These are phyloP conservation scores for Lysandra bellargus DNA, from an alignment of 2,888 invertebrate genomes.

Conservation along the genomic window DNA sequence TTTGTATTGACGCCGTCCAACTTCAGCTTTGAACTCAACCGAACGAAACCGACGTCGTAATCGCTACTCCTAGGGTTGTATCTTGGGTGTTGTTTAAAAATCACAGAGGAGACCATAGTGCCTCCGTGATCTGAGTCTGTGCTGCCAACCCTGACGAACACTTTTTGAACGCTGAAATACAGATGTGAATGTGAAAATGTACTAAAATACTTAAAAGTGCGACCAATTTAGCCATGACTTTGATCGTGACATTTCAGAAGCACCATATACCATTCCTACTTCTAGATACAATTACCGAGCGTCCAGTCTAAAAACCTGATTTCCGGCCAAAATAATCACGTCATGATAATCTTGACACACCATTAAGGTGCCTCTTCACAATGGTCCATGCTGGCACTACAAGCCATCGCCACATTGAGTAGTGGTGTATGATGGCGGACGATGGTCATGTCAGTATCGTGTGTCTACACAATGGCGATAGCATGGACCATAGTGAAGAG, in stretches of 20 bases:
- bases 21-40: constrained; percentile 52
- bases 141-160: constrained; percentile 64
- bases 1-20: constrained; percentile 54
- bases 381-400: no score
- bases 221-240: not conserved
- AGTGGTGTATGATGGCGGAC: no score
- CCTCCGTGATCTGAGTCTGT: constrained; percentile 60
- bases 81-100: constrained; percentile 55
- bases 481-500: no score
- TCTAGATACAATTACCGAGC: no score
- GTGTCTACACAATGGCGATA: no score
- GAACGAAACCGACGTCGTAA: constrained; percentile 68
- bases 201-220: not conserved
- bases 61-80: constrained; percentile 63
- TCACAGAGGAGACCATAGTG: constrained; percentile 52
- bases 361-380: no score
- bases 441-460: no score
- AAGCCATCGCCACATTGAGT: no score
- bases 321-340: not conserved
- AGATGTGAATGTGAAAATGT: not conserved
- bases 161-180: constrained; percentile 50
- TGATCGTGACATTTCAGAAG: no score
- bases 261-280: no score
- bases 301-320: no score
- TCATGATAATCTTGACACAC: not conserved